Conservation (phyloP, 2,888 invertebrate genomes). For the Morpho deidamia region DNA sequence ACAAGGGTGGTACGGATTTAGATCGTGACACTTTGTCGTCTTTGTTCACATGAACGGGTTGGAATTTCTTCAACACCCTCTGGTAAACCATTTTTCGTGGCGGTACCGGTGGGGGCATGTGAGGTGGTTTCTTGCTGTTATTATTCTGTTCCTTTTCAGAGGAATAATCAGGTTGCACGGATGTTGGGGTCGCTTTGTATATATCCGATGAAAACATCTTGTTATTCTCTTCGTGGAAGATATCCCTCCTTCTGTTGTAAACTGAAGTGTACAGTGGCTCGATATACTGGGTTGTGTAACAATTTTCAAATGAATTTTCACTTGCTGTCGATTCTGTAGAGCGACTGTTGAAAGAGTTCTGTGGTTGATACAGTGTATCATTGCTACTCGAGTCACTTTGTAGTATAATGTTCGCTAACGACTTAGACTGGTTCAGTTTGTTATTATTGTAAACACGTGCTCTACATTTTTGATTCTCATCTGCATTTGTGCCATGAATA, state of each 20-base stretch:
- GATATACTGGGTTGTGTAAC: constrained; percentile 66
- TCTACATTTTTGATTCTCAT: constrained; percentile 58
- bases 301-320: constrained; percentile 66
- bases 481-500: constrained; percentile 46
- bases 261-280: constrained; percentile 70
- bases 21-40: constrained; percentile 73
- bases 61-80: constrained; percentile 78
- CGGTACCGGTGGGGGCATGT: constrained; percentile 79
- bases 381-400: constrained; percentile 71
- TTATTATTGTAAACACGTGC: constrained; percentile 62
- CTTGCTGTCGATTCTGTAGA: constrained; percentile 69
- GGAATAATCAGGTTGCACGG: constrained; percentile 60
- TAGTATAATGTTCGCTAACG: constrained; percentile 66
- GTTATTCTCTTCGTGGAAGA: constrained; percentile 63
- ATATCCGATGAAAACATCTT: constrained; percentile 66
- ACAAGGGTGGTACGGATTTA: constrained; percentile 68
- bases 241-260: constrained; percentile 61
- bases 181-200: constrained; percentile 72
- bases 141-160: constrained; percentile 52
- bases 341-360: constrained; percentile 62
- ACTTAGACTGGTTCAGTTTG: constrained; percentile 70
- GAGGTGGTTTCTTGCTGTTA: constrained; percentile 62
- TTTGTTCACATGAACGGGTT: constrained; percentile 81
- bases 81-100: constrained; percentile 75
- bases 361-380: constrained; percentile 69